Base-by-base conservation (phyloP, 1,140 invertebrate species). In the Oedothorax gibbosus region DNA sequence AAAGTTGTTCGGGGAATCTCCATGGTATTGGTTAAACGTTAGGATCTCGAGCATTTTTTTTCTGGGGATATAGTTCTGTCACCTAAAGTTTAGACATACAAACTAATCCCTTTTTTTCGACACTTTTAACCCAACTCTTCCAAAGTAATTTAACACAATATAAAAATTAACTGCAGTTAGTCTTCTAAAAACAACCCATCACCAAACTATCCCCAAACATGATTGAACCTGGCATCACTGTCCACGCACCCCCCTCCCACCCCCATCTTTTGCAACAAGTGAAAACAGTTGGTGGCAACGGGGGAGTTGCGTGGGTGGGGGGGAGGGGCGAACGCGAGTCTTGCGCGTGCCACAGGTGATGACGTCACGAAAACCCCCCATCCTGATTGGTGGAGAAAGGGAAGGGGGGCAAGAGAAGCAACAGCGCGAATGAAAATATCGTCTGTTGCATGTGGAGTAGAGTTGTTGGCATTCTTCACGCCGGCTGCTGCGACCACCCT, bases 261-360 rank as follows among this genome's bases (percentile, higher is more conserved):
- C 49, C 75, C 21, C 50, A 10, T 49, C 75, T 21, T 35, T 21
- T 54, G 75, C 75, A 77, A 77, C 75, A 77, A 77, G 75, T 77
- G 75, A 77, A 64, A 77, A 51, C 75, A 57, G 56, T 56, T 57
- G 72, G 69, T 71, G 69, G 69, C 69, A 71, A 71, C 72, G 54
- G 54, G 56, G 54, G 49, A n/a, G 53, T 21, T 53, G 14, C 21
- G 54, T 21, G 15, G 72, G 54, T 11, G 54, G n/a, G 35, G 69
- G 69, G 56, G 56, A 60, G 35, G 72, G 72, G 72, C 54, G 14
- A 14, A 35, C 53, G 15, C 35, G 35, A 60, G 72, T 21, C 53
- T 53, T 60, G 75, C 75, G 75, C 62, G 75, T 64, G 75, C 75
- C 75, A 77, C 75, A 77, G 75, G 75, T 77, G 75, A 20, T 77